Evolutionary conservation across 2,113 vertebrate genomes (phyloP).

Genomic region (Podarcis cretensis): DNA sequence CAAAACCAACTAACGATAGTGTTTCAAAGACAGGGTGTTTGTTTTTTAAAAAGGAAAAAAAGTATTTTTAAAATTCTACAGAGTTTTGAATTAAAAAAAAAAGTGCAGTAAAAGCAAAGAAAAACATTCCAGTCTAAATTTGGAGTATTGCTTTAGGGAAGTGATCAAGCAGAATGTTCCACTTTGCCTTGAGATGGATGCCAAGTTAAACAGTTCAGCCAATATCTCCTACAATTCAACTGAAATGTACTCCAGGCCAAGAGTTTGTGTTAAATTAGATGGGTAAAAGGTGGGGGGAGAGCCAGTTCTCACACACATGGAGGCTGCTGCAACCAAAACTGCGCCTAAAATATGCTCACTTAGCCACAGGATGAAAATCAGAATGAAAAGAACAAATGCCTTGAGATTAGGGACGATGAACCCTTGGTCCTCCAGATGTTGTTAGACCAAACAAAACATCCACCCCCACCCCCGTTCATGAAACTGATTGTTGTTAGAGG

Average conservation of each 20-base stretch:
- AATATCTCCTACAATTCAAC: neutral
- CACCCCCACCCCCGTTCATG: no score
- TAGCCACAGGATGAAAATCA: no score
- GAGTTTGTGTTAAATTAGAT: slow-evolving; percentile 20
- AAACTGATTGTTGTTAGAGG: no score
- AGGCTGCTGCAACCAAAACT: no score
- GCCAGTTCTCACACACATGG: neutral
- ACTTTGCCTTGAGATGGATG: neutral
- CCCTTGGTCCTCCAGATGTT: no score
- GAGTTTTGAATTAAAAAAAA: neutral
- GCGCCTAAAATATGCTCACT: no score
- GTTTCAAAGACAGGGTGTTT: neutral
- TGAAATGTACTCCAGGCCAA: neutral
- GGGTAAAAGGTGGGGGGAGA: neutral
- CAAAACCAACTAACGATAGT: neutral
- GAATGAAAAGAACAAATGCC: no score
- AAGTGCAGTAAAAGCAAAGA: neutral
- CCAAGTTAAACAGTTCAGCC: neutral
- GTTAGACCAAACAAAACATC: no score
- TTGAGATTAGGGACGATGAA: no score
- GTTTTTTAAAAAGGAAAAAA: neutral
- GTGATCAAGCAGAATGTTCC: slow-evolving; percentile 10
- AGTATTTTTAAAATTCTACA: neutral
- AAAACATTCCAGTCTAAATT: slow-evolving; percentile 43
- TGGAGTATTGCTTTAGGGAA: slow-evolving; percentile 40